Conservation (phyloP, 2,888 invertebrate genomes). For the Loripinus fragilis region DNA sequence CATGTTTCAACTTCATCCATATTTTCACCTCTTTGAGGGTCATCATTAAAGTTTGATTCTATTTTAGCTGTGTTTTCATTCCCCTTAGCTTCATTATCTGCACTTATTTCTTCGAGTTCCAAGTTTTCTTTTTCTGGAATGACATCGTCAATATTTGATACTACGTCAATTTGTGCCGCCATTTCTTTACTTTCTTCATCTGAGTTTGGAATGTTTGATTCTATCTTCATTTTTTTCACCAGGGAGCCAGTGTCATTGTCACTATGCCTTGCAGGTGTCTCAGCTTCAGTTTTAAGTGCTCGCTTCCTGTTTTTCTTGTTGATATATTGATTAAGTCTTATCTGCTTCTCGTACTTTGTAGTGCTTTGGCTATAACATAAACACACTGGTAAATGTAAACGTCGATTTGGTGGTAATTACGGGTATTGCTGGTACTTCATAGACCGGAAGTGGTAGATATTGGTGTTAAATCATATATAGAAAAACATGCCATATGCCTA, state of each 20-base stretch:
- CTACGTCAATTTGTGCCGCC: not conserved
- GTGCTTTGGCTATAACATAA: slow-evolving; percentile 44
- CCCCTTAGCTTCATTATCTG: not conserved
- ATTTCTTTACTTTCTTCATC: not conserved
- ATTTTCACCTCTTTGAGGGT: not conserved
- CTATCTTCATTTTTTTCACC: slow-evolving; percentile 5
- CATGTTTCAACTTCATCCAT: not conserved
- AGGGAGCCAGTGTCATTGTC: not conserved
- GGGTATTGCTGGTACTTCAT: too few species aligned
- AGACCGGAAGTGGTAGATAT: too few species aligned
- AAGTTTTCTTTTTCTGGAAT: not conserved
- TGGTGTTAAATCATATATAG: too few species aligned
- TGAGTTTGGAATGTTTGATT: not conserved
- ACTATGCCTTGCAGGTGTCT: not conserved
- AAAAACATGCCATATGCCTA: too few species aligned
- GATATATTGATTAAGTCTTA: slow-evolving; percentile 73
- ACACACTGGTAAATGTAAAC: too few species aligned
- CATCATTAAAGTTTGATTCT: not conserved
- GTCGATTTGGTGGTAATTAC: too few species aligned
- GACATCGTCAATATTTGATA: not conserved
- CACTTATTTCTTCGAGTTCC: not conserved
- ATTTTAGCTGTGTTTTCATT: not conserved
- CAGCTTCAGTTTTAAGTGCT: not conserved
- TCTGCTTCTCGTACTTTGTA: slow-evolving; percentile 76
- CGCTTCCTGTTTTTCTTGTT: slow-evolving; percentile 9